These are phyloP conservation scores for Drosophila repletoides DNA, from an alignment of 1,140 invertebrate genomes.

Conservation along the genomic window DNA sequence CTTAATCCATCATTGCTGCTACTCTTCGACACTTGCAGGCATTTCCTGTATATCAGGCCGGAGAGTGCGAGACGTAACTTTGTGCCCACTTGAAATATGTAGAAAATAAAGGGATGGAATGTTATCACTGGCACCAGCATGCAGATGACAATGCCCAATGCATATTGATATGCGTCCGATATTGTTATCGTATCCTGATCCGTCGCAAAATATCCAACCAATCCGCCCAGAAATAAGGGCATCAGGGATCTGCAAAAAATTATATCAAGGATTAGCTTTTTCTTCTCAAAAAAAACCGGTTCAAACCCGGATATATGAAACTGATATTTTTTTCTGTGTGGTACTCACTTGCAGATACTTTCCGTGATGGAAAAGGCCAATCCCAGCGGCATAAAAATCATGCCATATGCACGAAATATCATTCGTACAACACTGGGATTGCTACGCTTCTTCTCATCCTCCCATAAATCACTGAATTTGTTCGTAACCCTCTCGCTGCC, in stretches of 20 bases:
- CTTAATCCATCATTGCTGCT: slow-evolving; percentile 90
- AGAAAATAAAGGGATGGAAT: slow-evolving; percentile 91
- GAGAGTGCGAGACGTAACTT: slow-evolving; percentile 90
- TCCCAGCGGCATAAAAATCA: slow-evolving; percentile 83
- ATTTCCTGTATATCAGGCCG: slow-evolving; percentile 92
- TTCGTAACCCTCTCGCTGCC: slow-evolving; percentile 71
- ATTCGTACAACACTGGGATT: slow-evolving; percentile 84
- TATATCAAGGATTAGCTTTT: not conserved
- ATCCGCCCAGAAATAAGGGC: slow-evolving; percentile 87
- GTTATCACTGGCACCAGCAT: slow-evolving; percentile 86
- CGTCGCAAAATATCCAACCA: slow-evolving; percentile 88
- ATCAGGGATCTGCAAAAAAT: slow-evolving; percentile 86
- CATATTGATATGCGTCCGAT: slow-evolving; percentile 87
- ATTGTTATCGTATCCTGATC: slow-evolving; percentile 82
- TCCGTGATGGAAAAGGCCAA: slow-evolving; percentile 83
- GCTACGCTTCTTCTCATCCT: slow-evolving; percentile 63
- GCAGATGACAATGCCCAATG: slow-evolving; percentile 87
- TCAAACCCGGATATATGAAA: not conserved
- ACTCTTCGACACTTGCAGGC: slow-evolving; percentile 85
- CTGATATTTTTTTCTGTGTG: not conserved
- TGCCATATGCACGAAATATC: slow-evolving; percentile 84
- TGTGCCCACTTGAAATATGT: slow-evolving; percentile 88
- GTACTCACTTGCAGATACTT: slow-evolving; percentile 83
- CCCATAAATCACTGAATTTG: slow-evolving; percentile 72
- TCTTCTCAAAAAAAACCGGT: too few relatives aligned